These are phyloP conservation scores for Orientallactaga bullata DNA, from an alignment of 2,113 vertebrate species.

Conservation along the genomic window DNA sequence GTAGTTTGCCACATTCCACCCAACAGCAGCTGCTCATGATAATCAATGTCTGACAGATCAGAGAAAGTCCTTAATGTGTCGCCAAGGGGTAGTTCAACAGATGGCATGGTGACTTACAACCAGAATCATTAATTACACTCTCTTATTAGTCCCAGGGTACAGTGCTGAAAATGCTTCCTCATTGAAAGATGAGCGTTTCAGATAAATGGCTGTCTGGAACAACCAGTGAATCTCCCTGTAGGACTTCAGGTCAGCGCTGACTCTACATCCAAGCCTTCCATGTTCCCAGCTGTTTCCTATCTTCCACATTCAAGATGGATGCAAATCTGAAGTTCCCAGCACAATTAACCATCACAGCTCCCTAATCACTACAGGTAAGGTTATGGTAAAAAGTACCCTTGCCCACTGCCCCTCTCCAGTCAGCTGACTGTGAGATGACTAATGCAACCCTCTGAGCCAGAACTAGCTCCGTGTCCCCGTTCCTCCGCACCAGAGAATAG, in stretches of 20 bases:
- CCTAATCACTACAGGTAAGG: neutral
- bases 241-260: slow-evolving; percentile 50
- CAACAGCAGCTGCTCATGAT: slow-evolving; percentile 82
- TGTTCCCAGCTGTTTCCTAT: slow-evolving; percentile 15
- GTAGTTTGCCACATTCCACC: slow-evolving; percentile 71
- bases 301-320: neutral
- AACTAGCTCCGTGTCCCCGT: neutral
- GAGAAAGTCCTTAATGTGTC: slow-evolving; percentile 82
- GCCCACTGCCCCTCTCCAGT: neutral
- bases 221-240: neutral
- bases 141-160: slow-evolving; percentile 75
- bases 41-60: slow-evolving; percentile 76
- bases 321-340: neutral
- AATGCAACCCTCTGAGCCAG: neutral
- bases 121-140: slow-evolving; percentile 85
- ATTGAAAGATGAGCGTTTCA: slow-evolving; percentile 68
- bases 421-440: neutral
- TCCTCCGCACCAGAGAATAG: neutral
- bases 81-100: slow-evolving; percentile 84
- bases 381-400: neutral
- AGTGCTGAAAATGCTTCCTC: slow-evolving; percentile 73
- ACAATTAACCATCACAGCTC: neutral
- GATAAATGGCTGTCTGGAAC: slow-evolving; percentile 76
- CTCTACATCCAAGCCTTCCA: neutral
- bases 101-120: slow-evolving; percentile 87